These are phyloP conservation scores for Acanthiza pusilla DNA, from an alignment of 2,797 vertebrate species.

Conservation along the genomic window DNA sequence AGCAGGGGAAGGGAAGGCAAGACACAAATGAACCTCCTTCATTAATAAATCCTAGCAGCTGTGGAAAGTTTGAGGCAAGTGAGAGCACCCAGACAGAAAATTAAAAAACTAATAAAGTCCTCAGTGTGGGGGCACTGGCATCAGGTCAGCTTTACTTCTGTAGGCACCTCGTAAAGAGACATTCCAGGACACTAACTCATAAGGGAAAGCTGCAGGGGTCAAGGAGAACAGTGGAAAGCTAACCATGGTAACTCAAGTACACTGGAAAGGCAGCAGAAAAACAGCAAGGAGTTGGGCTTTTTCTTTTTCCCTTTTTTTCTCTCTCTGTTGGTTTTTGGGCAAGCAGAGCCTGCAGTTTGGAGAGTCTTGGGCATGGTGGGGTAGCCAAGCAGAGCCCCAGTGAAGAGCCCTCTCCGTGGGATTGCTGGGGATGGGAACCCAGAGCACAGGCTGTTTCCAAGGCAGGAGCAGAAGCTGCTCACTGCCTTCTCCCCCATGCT, in stretches of 20 bases:
- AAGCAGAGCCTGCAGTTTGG: background rate
- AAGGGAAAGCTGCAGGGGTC: constrained; percentile 76
- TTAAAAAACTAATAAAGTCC: constrained; percentile 81
- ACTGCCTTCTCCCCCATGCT: fast-evolving
- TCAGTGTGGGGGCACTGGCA: constrained; percentile 79
- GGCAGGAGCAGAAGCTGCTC: background rate
- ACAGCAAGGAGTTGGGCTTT: background rate
- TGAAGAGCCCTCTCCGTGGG: background rate
- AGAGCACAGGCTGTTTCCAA: background rate
- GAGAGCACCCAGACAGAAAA: constrained; percentile 81
- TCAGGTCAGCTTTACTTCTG: constrained; percentile 75
- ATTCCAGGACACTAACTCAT: constrained; percentile 81
- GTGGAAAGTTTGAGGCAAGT: constrained; percentile 78
- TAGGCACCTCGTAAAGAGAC: constrained; percentile 81
- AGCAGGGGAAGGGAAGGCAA: background rate
- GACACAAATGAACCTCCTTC: constrained; percentile 34
- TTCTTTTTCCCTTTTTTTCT: background rate
- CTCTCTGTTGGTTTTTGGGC: background rate
- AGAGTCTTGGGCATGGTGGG: background rate
- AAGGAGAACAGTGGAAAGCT: constrained; percentile 65
- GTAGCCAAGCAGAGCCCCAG: background rate
- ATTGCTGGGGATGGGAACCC: background rate
- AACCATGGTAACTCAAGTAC: constrained; percentile 70
- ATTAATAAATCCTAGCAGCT: constrained; percentile 72
- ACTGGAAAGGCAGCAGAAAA: constrained; percentile 28